These are phyloP conservation scores for Drosophila dives DNA, from an alignment of 2,888 invertebrate genomes.

Conservation along the genomic window DNA sequence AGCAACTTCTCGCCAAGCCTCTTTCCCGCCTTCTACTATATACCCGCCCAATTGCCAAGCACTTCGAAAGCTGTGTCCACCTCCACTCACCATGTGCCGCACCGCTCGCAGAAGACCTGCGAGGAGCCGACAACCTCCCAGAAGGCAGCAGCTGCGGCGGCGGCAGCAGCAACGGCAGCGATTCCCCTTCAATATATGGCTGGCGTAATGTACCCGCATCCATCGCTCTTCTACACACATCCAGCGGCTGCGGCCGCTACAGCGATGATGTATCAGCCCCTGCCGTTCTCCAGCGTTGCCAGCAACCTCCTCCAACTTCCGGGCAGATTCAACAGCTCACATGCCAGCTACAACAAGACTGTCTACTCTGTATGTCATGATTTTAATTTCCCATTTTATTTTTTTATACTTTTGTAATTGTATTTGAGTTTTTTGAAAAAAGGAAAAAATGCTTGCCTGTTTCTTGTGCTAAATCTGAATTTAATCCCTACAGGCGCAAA, in stretches of 20 bases:
- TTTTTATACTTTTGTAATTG: not conserved
- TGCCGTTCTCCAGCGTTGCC: conserved; percentile 85
- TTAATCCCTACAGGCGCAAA: conserved; percentile 52
- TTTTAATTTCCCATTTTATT: not conserved
- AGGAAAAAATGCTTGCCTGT: not conserved
- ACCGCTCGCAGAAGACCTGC: conserved; percentile 26
- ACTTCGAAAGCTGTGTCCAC: conserved; percentile 10
- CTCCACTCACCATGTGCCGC: not conserved
- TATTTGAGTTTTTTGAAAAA: not conserved
- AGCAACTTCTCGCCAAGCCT: conserved; percentile 83
- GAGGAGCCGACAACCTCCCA: conserved; percentile 75
- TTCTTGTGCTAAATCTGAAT: not conserved
- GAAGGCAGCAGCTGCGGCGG: conserved; percentile 47
- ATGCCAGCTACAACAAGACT: conserved; percentile 52
- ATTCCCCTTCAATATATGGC: conserved; percentile 88
- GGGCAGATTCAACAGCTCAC: conserved; percentile 50
- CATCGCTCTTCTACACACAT: conserved; percentile 86
- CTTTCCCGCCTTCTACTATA: conserved; percentile 87
- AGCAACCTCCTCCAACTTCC: conserved; percentile 64
- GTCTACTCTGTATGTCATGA: conserved; percentile 52
- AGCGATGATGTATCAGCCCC: conserved; percentile 87
- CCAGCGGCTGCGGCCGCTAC: conserved; percentile 84
- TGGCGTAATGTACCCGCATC: conserved; percentile 87
- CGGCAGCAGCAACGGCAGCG: conserved; percentile 40
- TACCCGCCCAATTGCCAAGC: conserved; percentile 83